A percentile compares a stretch with the other conserved stretches of the same genome.
These are phyloP conservation scores for Fistularia commersonii DNA, from an alignment of 2,797 vertebrate genomes.

Conservation along the genomic window DNA sequence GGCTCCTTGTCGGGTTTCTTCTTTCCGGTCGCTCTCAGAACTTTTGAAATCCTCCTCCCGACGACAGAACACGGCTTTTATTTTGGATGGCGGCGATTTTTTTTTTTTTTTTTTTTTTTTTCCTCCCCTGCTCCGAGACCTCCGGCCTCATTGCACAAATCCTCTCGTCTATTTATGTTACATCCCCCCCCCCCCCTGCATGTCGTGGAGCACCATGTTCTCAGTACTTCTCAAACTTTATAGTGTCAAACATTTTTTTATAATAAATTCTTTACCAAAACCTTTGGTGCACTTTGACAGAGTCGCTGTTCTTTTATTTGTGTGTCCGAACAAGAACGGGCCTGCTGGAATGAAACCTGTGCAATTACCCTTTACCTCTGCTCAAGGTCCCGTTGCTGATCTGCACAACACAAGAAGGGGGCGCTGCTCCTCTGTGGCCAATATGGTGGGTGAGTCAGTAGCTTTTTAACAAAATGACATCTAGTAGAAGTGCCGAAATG, in stretches of 20 bases:
- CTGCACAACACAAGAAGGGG: too few relatives aligned
- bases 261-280: slow-evolving; percentile 80
- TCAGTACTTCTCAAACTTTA: slow-evolving; percentile 88
- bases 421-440: too few relatives aligned
- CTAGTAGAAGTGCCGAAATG: too few relatives aligned
- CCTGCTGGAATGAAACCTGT: too few relatives aligned
- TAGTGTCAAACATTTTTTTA: slow-evolving; percentile 79
- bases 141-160: slow-evolving; percentile 71
- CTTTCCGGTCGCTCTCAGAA: slow-evolving; percentile 6
- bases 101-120: not conserved
- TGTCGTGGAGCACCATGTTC: slow-evolving; percentile 81
- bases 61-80: too few relatives aligned
- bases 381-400: too few relatives aligned
- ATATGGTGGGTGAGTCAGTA: too few relatives aligned
- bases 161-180: slow-evolving; percentile 74
- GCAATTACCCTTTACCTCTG: too few relatives aligned
- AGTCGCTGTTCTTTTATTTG: not conserved
- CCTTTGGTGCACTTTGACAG: not conserved
- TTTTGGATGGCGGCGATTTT: not conserved
- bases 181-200: slow-evolving; percentile 69
- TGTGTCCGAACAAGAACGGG: not conserved
- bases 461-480: too few relatives aligned
- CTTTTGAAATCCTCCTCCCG: not conserved
- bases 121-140: not conserved
- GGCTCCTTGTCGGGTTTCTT: slow-evolving; percentile 14